Evolutionary conservation across 2,888 invertebrate genomes (phyloP).

Genomic region (Augiades crinisus): DNA sequence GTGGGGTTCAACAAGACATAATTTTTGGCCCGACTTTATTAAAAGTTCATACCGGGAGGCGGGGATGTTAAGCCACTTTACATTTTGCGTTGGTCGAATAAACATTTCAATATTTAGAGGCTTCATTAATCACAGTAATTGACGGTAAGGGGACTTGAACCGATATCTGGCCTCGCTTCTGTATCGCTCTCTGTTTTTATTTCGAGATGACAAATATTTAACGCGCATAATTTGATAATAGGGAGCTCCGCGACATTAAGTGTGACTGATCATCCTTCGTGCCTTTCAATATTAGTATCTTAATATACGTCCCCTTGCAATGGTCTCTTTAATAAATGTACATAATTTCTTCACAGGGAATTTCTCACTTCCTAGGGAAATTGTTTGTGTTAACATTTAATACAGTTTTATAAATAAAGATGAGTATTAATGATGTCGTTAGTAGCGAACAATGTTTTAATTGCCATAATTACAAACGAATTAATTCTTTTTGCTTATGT

Average conservation of each 20-base stretch:
- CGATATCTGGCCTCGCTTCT: constrained; percentile 48
- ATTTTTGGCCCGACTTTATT: constrained; percentile 57
- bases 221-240: constrained; percentile 48
- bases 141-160: constrained; percentile 66
- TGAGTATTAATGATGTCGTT: background rate
- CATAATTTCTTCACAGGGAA: background rate
- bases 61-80: constrained; percentile 48
- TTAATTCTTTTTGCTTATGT: no score
- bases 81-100: constrained; percentile 67
- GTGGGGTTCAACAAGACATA: constrained; percentile 30
- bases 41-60: constrained; percentile 58
- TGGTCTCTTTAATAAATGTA: background rate
- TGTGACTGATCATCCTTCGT: constrained; percentile 11
- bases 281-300: background rate
- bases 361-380: background rate
- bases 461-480: background rate
- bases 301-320: background rate
- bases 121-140: constrained; percentile 79
- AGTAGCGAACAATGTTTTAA: background rate
- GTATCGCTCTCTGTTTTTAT: constrained; percentile 45
- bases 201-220: constrained; percentile 40
- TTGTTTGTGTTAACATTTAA: background rate
- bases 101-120: constrained; percentile 77
- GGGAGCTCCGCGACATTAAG: constrained; percentile 12
- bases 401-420: background rate